phyloP scores from a whole-genome alignment of 2,888 invertebrate genomes.

The Sminthurinus aureus region DNA sequence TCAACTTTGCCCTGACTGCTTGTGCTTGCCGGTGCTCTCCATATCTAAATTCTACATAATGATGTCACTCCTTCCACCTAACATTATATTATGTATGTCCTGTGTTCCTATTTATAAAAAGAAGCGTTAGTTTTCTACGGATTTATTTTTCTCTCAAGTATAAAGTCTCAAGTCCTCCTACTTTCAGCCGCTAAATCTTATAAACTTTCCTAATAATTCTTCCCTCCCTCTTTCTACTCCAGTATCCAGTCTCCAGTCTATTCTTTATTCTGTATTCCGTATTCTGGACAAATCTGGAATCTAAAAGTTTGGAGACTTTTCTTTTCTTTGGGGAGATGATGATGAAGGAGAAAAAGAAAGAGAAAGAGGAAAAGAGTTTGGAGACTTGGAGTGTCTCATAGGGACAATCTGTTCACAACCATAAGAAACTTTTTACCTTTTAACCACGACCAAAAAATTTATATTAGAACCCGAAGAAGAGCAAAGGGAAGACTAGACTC shows the following conservation, averaged over 20 bases:
- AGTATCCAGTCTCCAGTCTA: neutral
- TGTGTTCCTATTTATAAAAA: neutral
- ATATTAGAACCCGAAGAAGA: too few species aligned
- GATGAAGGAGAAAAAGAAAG: neutral
- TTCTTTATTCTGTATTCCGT: neutral
- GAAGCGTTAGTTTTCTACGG: neutral
- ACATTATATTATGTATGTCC: neutral
- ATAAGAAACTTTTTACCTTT: conserved; percentile 21
- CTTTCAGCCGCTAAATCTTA: conserved; percentile 22
- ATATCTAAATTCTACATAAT: too few species aligned
- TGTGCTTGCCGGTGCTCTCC: neutral
- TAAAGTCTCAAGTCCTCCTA: too few species aligned
- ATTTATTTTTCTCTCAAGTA: conserved; percentile 26
- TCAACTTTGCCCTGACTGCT: neutral
- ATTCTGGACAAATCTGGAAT: neutral
- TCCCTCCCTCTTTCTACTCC: conserved; percentile 15
- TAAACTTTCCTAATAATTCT: conserved; percentile 32
- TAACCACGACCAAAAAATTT: neutral
- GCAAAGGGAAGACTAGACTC: neutral
- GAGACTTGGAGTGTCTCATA: conserved; percentile 22
- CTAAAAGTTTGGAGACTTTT: conserved; percentile 5
- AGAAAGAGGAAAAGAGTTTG: neutral
- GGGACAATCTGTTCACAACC: conserved; percentile 32
- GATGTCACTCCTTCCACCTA: neutral
- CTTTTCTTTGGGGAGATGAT: neutral